Conservation (phyloP, 1,140 invertebrate genomes). For the Drosophila serrata region DNA sequence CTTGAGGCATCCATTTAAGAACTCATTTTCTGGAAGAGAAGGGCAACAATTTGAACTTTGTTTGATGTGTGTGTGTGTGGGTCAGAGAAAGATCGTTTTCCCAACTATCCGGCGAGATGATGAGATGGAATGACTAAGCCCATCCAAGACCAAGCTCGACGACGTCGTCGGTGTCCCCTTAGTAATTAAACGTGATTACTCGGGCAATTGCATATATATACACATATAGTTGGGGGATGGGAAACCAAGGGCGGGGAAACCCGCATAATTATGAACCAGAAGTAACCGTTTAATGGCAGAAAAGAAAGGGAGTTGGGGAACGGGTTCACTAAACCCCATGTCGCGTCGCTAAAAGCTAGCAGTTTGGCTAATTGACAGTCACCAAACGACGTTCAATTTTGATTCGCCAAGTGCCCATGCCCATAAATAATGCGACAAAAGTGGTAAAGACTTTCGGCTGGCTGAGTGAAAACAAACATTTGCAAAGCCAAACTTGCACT, state of each 20-base stretch:
- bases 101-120: slow-evolving; percentile 25
- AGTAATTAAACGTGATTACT: slow-evolving; percentile 75
- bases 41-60: slow-evolving; percentile 29
- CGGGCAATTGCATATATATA: slow-evolving; percentile 38
- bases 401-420: slow-evolving; percentile 22
- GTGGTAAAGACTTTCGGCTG: slow-evolving; percentile 25
- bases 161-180: slow-evolving; percentile 47
- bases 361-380: slow-evolving; percentile 40
- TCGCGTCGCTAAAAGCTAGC: slow-evolving; percentile 22
- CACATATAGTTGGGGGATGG: background rate
- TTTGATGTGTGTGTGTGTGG: slow-evolving; percentile 46
- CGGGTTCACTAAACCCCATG: slow-evolving; percentile 66
- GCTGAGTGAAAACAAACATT: slow-evolving; percentile 25
- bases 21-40: slow-evolving; percentile 53
- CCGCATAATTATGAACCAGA: slow-evolving; percentile 68
- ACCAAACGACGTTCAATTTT: slow-evolving; percentile 27
- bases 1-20: slow-evolving; percentile 36
- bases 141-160: slow-evolving; percentile 12
- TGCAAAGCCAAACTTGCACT: slow-evolving; percentile 47
- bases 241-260: slow-evolving; percentile 10
- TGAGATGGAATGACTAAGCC: slow-evolving; percentile 32
- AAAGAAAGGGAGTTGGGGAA: slow-evolving; percentile 1
- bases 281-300: slow-evolving; percentile 54
- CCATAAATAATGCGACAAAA: slow-evolving; percentile 55
- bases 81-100: slow-evolving; percentile 59